Evolutionary conservation across 2,888 invertebrate species (phyloP).

Genomic region (Macrosoma leucophasiata): DNA sequence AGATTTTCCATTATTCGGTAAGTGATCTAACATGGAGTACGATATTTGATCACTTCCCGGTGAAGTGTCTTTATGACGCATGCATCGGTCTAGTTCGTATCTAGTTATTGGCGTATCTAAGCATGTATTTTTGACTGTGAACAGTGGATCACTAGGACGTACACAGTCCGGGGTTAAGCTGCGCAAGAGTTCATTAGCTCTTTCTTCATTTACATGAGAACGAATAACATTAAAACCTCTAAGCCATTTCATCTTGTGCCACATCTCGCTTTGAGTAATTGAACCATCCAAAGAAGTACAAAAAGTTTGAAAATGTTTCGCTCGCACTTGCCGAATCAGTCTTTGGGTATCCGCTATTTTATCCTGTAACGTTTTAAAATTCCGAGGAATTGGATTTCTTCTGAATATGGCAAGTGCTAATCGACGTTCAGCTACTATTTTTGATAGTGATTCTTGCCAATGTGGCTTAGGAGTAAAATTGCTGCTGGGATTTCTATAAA

Average conservation of each 20-base stretch:
- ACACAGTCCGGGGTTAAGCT: slow-evolving; percentile 10
- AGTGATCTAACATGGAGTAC: neutral
- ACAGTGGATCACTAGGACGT: slow-evolving; percentile 1
- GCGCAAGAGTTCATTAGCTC: slow-evolving; percentile 4
- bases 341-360: slow-evolving; percentile 1
- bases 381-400: slow-evolving; percentile 4
- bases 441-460: slow-evolving; percentile 1
- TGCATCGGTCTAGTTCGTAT: too few species aligned
- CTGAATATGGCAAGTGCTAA: slow-evolving; percentile 1
- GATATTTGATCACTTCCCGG: neutral
- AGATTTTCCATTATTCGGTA: too few species aligned
- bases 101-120: too few species aligned
- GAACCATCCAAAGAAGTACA: slow-evolving; percentile 4
- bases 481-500: neutral
- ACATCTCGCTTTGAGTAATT: slow-evolving; percentile 4
- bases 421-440: slow-evolving; percentile 6
- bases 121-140: neutral
- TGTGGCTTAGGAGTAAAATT: slow-evolving; percentile 1
- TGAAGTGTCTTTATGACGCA: neutral
- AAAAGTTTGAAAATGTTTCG: neutral
- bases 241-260: slow-evolving; percentile 8
- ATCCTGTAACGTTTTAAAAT: slow-evolving; percentile 1
- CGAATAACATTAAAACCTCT: neutral
- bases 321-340: neutral
- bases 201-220: slow-evolving; percentile 1